Conservation (phyloP, 2,113 vertebrate species). For the Coracopsis vasa region DNA sequence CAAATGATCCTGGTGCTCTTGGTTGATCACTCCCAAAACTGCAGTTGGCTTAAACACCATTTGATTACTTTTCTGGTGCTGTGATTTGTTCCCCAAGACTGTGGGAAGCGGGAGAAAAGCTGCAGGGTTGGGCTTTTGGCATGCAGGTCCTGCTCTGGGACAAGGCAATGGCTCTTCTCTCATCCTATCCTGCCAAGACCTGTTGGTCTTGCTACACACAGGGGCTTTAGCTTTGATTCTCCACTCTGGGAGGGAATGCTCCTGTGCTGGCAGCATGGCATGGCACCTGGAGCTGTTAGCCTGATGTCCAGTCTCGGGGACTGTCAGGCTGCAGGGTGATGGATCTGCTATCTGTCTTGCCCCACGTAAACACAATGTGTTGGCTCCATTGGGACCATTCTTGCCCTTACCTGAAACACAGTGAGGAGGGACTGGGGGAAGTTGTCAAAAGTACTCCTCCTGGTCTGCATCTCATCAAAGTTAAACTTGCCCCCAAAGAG, state of each 20-base stretch:
- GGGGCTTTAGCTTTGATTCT: neutral
- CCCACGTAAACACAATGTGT: neutral
- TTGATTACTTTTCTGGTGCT: neutral
- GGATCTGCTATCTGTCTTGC: neutral
- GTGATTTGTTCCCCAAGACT: neutral
- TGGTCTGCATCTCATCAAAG: slow-evolving; percentile 93
- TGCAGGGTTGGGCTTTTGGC: neutral
- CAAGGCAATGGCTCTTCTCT: neutral
- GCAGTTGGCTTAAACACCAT: neutral
- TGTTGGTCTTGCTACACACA: neutral
- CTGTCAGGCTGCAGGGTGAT: neutral
- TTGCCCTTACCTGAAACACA: slow-evolving; percentile 89
- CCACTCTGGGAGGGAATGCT: neutral
- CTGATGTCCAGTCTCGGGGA: neutral
- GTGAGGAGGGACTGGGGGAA: slow-evolving; percentile 98
- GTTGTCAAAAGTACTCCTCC: slow-evolving; percentile 97
- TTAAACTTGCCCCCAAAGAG: slow-evolving; percentile 99
- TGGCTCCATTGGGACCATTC: neutral
- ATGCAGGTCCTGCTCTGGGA: neutral
- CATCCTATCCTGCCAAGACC: neutral
- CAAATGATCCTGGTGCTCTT: neutral
- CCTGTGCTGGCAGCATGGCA: neutral
- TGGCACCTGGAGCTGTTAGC: neutral
- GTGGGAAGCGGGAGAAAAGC: neutral
- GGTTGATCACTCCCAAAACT: neutral